phyloP scores from a whole-genome alignment of 2,888 invertebrate species.

The Habrosyne pyritoides region DNA sequence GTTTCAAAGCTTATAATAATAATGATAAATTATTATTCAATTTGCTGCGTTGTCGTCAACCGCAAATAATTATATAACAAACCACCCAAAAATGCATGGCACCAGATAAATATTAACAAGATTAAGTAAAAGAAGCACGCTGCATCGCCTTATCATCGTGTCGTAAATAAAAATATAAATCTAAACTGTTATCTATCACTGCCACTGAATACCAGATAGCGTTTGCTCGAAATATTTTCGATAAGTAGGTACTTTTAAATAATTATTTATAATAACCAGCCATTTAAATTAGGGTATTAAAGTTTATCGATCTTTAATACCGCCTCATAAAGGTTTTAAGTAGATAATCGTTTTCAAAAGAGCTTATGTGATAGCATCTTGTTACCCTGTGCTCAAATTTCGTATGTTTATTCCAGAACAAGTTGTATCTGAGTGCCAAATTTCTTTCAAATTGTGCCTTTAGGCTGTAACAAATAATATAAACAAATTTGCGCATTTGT shows the following conservation, averaged over 20 bases:
- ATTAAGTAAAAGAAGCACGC: not conserved
- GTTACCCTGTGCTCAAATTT: too few relatives aligned
- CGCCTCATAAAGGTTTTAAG: not conserved
- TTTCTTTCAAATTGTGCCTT: too few relatives aligned
- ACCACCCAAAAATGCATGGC: not conserved
- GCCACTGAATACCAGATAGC: slow-evolving; percentile 40
- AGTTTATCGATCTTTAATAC: not conserved
- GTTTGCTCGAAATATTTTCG: slow-evolving; percentile 15
- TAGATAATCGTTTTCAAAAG: not conserved
- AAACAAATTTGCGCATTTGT: too few relatives aligned
- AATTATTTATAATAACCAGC: slow-evolving; percentile 12
- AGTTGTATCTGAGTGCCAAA: too few relatives aligned
- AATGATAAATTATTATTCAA: too few relatives aligned
- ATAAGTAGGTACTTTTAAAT: slow-evolving; percentile 10
- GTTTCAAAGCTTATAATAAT: too few relatives aligned
- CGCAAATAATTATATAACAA: not conserved
- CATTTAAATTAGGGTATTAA: not conserved
- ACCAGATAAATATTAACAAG: not conserved
- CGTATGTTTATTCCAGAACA: too few relatives aligned
- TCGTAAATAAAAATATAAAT: slow-evolving; percentile 55
- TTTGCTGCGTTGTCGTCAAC: too few relatives aligned
- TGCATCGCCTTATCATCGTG: not conserved
- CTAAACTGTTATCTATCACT: slow-evolving; percentile 51
- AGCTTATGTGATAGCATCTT: not conserved
- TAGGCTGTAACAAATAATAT: too few relatives aligned